Percentiles rank a stretch among this genome's conserved stretches.
phyloP scores from a whole-genome alignment of 2,113 vertebrate species.

The Paramisgurnus dabryanus region DNA sequence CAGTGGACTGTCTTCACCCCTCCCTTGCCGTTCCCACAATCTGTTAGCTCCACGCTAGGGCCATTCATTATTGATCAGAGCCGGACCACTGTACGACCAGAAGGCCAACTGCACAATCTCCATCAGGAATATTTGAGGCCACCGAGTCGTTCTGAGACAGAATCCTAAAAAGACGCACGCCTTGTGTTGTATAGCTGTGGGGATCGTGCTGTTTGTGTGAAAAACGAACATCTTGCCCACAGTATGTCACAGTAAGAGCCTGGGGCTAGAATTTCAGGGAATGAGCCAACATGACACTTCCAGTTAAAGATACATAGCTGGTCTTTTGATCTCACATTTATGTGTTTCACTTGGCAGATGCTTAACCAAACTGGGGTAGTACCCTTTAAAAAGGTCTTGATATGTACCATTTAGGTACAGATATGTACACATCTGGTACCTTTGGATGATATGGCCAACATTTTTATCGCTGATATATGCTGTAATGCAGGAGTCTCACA shows the following conservation, averaged over 20 bases:
- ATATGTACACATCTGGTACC: too few relatives aligned
- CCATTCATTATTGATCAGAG: constrained; percentile 77
- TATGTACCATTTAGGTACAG: too few relatives aligned
- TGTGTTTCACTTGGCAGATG: not conserved
- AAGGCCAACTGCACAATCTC: constrained; percentile 62
- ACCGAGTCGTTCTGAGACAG: constrained; percentile 51
- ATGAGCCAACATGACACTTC: constrained; percentile 6
- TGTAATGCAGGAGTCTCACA: too few relatives aligned
- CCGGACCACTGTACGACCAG: constrained; percentile 20
- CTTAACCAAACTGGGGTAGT: not conserved
- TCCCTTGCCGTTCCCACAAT: constrained; percentile 58
- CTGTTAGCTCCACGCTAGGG: constrained; percentile 66
- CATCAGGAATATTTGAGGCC: constrained; percentile 73
- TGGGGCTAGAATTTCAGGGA: constrained; percentile 19
- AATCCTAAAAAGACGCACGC: constrained; percentile 52
- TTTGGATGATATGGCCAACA: too few relatives aligned
- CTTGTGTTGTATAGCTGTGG: constrained; percentile 55
- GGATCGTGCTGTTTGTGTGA: constrained; percentile 57
- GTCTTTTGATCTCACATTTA: not conserved
- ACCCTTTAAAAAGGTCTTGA: too few relatives aligned
- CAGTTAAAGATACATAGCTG: constrained; percentile 22
- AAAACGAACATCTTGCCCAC: constrained; percentile 59
- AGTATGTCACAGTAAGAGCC: constrained; percentile 42
- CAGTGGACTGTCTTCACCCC: constrained; percentile 54
- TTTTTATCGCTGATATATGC: too few relatives aligned